Evolutionary conservation across 2,113 vertebrate genomes (phyloP).

Genomic region (Cynocephalus volans): DNA sequence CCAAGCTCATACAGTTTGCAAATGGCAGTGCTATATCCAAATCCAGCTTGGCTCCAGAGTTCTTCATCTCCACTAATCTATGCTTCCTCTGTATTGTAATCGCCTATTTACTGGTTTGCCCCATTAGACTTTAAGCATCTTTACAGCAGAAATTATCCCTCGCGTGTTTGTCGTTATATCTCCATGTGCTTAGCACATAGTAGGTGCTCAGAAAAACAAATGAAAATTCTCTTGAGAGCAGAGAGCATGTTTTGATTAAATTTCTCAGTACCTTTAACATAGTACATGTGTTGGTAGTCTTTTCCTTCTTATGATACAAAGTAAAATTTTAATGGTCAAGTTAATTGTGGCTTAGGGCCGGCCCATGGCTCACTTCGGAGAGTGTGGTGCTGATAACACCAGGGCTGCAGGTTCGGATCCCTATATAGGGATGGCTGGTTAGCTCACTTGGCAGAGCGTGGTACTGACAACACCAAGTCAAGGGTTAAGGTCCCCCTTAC

Average conservation of each 20-base stretch:
- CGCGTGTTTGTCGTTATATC: neutral
- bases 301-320: neutral
- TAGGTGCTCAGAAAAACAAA: constrained; percentile 34
- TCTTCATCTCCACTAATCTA: neutral
- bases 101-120: neutral
- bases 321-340: neutral
- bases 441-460: no score
- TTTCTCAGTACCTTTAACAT: neutral
- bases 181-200: neutral
- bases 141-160: neutral
- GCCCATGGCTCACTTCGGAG: no score
- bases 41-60: neutral
- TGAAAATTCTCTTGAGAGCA: neutral
- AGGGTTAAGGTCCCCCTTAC: no score
- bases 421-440: no score
- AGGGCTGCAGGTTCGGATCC: no score
- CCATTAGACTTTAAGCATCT: neutral
- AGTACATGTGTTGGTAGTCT: neutral
- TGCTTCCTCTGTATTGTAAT: neutral
- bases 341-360: neutral
- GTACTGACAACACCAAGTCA: no score
- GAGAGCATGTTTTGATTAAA: neutral
- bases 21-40: neutral
- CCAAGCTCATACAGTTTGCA: neutral
- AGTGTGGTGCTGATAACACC: no score